A percentile compares a stretch with the other conserved stretches of the same genome.
Evolutionary conservation across 2,113 vertebrate genomes (phyloP).

Genomic region (Dryoscopus gambensis): DNA sequence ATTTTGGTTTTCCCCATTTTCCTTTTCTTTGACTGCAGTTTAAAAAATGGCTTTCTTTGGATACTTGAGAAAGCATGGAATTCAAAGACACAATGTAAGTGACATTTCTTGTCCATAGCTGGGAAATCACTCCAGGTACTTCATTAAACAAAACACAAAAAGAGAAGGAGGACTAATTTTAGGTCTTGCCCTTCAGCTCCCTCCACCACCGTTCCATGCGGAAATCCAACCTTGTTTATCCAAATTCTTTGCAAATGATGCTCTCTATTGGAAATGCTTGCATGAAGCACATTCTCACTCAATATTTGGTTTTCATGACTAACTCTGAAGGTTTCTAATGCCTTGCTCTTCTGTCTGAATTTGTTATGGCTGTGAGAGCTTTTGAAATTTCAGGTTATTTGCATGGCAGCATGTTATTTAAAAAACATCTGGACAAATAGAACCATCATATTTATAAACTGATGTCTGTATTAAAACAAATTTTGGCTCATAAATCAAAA

Average conservation of each 20-base stretch:
- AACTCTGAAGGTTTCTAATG: neutral
- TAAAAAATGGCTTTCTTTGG: neutral
- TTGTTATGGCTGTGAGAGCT: neutral
- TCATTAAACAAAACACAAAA: constrained; percentile 3
- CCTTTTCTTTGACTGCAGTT: neutral
- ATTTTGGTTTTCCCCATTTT: neutral
- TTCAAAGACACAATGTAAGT: neutral
- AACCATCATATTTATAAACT: neutral
- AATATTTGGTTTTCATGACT: constrained; percentile 33
- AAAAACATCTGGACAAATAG: neutral
- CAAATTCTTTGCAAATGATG: constrained; percentile 9
- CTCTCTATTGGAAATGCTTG: neutral
- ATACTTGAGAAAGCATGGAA: neutral
- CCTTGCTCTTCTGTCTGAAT: neutral
- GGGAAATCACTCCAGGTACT: constrained; percentile 2
- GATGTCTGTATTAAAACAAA: neutral
- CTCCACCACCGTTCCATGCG: neutral
- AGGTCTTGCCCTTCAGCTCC: neutral
- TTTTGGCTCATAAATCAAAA: neutral
- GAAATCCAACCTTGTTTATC: constrained; percentile 23
- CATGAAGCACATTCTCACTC: neutral
- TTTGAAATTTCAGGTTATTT: constrained; percentile 9
- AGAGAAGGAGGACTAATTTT: neutral
- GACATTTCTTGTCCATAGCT: neutral
- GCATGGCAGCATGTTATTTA: neutral